These are phyloP conservation scores for Andricus curvator DNA, from an alignment of 2,888 invertebrate species.

Conservation along the genomic window DNA sequence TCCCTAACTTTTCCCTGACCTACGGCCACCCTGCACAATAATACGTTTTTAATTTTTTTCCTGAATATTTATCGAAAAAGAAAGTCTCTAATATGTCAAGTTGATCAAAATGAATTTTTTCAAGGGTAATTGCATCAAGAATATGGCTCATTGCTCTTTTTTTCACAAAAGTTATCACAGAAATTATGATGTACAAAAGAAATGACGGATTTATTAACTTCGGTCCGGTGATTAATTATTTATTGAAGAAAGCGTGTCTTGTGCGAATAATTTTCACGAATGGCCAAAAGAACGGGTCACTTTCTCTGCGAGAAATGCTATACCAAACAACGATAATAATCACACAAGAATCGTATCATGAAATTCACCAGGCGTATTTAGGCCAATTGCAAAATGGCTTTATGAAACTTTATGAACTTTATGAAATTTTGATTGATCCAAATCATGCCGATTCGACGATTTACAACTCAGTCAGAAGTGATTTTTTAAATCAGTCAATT, in stretches of 20 bases:
- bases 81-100: not conserved
- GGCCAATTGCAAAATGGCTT: not conserved
- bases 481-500: no score
- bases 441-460: no score
- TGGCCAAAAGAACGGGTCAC: not conserved
- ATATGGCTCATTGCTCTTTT: not conserved
- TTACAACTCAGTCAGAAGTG: no score
- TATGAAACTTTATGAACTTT: not conserved
- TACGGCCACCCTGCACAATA: not conserved
- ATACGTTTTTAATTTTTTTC: not conserved
- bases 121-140: not conserved
- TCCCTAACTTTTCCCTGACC: no score
- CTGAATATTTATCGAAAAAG: not conserved
- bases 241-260: conserved; percentile 7
- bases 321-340: not conserved
- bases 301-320: conserved; percentile 14
- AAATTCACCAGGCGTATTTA: not conserved
- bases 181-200: not conserved
- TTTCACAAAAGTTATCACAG: not conserved
- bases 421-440: no score
- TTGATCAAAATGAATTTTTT: not conserved
- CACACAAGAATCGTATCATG: not conserved
- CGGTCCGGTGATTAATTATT: not conserved
- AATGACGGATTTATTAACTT: conserved; percentile 13
- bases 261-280: not conserved